These are phyloP conservation scores for Pluvialis apricaria DNA, from an alignment of 2,113 vertebrate genomes.

Conservation along the genomic window DNA sequence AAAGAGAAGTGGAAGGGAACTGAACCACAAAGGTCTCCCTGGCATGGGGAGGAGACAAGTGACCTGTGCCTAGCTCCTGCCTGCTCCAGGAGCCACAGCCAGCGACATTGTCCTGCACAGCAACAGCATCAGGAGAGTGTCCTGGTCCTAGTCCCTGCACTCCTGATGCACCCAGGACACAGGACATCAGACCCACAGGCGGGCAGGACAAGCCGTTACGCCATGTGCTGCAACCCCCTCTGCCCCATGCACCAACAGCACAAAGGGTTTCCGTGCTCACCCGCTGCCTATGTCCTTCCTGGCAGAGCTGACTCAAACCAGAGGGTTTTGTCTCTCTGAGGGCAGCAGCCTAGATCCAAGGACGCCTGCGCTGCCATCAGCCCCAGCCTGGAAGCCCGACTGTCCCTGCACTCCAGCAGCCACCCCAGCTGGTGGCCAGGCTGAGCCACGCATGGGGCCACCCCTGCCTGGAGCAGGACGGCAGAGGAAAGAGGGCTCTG, in stretches of 20 bases:
- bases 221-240: fast-evolving
- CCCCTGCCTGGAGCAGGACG: background rate
- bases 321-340: background rate
- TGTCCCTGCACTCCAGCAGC: background rate
- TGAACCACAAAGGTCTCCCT: background rate
- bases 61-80: background rate
- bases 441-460: background rate
- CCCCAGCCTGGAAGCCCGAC: background rate
- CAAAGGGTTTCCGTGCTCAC: conserved; percentile 23
- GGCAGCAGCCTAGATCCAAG: background rate
- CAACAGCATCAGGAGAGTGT: background rate
- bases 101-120: background rate
- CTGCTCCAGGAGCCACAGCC: background rate
- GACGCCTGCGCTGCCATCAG: background rate
- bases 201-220: background rate
- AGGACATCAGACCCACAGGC: background rate
- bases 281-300: background rate
- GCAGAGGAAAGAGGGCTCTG: background rate
- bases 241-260: background rate
- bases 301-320: background rate
- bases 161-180: background rate
- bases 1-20: background rate
- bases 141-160: background rate
- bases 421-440: background rate
- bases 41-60: background rate